Base-by-base conservation (phyloP, 2,113 vertebrate genomes). In the Canis aureus region DNA sequence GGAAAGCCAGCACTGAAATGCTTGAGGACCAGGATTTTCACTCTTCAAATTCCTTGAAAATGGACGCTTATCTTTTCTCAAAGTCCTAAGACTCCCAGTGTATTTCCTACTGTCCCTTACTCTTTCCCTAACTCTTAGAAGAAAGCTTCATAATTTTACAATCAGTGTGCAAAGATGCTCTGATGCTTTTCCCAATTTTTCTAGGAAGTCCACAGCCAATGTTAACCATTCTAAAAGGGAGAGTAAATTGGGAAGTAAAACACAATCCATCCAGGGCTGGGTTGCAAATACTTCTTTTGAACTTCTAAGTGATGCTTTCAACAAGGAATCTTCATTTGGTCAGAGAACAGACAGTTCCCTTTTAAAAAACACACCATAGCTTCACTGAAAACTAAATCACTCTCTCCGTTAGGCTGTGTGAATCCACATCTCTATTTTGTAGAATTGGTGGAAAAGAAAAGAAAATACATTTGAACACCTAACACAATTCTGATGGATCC, bases 1-100 rank as follows among this genome's bases (percentile, higher is more conserved):
- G 88, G 76, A 97, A 91, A 91, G 20, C 62, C 2, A 27, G 66
- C 17, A 64, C 53, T 96, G 93, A 91, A 74, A 94, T 89, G 76
- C 55, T 92, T 94, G 35, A 49, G 55, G 76, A 35, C 7, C 25
- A 91, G 67, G 73, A 74, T 88, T 82, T 67, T 92, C 60, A 57
- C 7, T 59, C 74, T 90, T 92, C 82, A 88, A 95, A 94, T 97
- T 57, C 92, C 90, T 76, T 93, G 80, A 69, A 97, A 97, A 94
- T 59, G 59, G 82, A 91, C 51, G 67, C 11, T 93, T 91, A 92
- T 78, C 60, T 83, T 87, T 84, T 16, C 82, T 78, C 83, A 62
- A 96, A 92, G 76, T 74, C 73, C 93, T 95, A 89, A 64, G 67
- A 60, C 23, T 49, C 12, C 4, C 1, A 0, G 1, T n/a, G 23